phyloP scores from a whole-genome alignment of 2,113 vertebrate genomes.

The Bettongia penicillata region DNA sequence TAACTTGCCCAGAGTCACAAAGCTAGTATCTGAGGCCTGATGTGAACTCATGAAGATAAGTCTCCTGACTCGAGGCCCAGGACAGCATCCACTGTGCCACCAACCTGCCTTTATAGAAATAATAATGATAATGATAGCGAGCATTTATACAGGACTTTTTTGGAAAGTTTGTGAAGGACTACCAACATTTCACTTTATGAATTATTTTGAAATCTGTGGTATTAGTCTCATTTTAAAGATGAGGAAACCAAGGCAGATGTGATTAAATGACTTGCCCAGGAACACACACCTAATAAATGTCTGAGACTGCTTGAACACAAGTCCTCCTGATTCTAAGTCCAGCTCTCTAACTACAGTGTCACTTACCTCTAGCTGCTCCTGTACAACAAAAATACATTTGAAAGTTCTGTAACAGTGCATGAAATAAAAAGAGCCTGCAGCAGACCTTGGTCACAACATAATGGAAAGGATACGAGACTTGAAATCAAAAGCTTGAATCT shows the following conservation, averaged over 20 bases:
- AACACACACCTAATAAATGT: background rate
- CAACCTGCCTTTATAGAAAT: background rate
- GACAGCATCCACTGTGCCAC: background rate
- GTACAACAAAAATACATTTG: background rate
- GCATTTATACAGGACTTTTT: background rate
- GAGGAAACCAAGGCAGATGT: background rate
- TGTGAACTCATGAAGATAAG: background rate
- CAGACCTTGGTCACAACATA: background rate
- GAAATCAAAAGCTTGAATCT: background rate
- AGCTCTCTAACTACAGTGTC: background rate
- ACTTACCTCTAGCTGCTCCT: background rate
- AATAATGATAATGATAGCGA: background rate
- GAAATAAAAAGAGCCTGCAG: background rate
- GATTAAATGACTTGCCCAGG: background rate
- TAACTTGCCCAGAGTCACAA: background rate
- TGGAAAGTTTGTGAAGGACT: background rate
- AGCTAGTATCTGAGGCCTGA: background rate
- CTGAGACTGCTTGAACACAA: background rate
- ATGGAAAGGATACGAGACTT: background rate
- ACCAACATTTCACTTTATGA: background rate
- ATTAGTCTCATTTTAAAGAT: background rate
- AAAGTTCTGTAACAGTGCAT: too few relatives aligned
- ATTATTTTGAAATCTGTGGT: background rate
- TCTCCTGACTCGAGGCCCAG: background rate
- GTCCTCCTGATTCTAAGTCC: background rate